These are phyloP conservation scores for Paguma larvata DNA, from an alignment of 2,797 vertebrate species.

Conservation along the genomic window DNA sequence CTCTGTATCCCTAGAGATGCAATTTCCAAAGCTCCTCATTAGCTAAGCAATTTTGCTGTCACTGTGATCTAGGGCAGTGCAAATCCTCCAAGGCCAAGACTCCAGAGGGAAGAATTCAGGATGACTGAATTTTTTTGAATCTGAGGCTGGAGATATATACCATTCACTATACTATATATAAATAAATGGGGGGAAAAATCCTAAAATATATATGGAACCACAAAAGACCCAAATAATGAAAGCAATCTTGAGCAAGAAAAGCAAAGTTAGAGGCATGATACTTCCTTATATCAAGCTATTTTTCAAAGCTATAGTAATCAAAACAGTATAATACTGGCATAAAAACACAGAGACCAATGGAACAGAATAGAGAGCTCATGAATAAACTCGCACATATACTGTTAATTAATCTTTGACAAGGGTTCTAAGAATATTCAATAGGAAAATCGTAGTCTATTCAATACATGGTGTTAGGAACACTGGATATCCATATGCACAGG, in stretches of 20 bases:
- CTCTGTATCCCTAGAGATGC: background rate
- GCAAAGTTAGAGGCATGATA: background rate
- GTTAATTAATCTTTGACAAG: background rate
- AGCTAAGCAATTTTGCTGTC: background rate
- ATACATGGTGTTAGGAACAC: background rate
- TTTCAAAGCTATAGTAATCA: background rate
- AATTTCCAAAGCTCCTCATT: conserved; percentile 13
- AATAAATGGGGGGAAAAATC: background rate
- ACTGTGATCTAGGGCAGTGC: background rate
- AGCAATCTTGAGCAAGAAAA: background rate
- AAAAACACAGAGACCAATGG: background rate
- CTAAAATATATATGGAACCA: background rate
- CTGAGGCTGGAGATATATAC: background rate
- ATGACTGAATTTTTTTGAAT: background rate
- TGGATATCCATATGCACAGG: background rate
- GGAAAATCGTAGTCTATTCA: background rate
- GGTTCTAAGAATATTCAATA: background rate
- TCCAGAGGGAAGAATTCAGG: background rate
- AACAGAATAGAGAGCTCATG: background rate
- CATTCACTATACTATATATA: background rate
- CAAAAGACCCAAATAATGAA: background rate
- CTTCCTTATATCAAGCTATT: background rate
- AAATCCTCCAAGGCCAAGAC: background rate
- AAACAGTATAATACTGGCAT: background rate
- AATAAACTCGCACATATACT: background rate